Evolutionary conservation across 2,797 vertebrate genomes (phyloP).

Genomic region (Dipus sagitta): DNA sequence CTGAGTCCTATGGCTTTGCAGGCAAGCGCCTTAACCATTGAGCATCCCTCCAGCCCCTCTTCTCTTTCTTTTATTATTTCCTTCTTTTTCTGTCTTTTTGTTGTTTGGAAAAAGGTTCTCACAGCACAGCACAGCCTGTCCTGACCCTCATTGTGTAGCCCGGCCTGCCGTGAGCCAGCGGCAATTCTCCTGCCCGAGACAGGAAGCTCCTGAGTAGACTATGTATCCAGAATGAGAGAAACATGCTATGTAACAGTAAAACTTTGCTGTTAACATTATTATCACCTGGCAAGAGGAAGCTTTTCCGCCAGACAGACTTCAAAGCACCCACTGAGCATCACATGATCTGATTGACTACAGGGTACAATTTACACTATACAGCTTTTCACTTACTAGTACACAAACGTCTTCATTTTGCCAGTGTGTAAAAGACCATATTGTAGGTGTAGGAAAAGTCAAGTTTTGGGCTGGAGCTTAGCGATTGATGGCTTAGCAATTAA

Average conservation of each 20-base stretch:
- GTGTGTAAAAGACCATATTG: constrained; percentile 2
- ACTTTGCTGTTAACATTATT: background rate
- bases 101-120: background rate
- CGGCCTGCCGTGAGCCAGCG: background rate
- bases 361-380: background rate
- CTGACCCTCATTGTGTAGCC: background rate
- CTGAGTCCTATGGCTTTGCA: no score
- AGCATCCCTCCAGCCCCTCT: no score
- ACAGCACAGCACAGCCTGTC: background rate
- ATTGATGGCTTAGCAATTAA: no score
- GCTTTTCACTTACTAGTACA: constrained; percentile 4
- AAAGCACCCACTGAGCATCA: background rate
- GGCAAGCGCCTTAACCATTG: no score
- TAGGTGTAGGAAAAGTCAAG: background rate
- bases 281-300: background rate
- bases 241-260: background rate
- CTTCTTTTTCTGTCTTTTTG: background rate
- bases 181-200: background rate
- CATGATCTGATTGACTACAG: background rate
- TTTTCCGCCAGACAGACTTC: background rate
- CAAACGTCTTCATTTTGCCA: background rate
- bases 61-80: background rate
- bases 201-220: background rate
- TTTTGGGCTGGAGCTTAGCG: no score
- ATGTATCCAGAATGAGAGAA: background rate